These are phyloP conservation scores for Cactoblastis cactorum DNA, from an alignment of 2,888 invertebrate genomes.

Conservation along the genomic window DNA sequence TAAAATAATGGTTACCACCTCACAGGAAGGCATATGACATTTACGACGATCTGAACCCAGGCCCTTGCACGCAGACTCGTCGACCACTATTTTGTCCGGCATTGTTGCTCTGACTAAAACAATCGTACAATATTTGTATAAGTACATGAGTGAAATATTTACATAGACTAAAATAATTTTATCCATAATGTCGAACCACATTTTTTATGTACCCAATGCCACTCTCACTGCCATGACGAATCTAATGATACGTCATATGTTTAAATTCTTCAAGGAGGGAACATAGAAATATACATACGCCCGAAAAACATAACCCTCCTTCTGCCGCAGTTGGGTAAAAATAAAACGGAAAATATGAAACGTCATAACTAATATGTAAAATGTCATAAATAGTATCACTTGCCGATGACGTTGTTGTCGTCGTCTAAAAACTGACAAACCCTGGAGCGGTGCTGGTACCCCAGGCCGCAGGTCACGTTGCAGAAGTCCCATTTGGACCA, in stretches of 20 bases:
- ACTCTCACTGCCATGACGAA: no score
- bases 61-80: constrained; percentile 60
- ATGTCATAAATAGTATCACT: constrained; percentile 17
- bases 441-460: constrained; percentile 52
- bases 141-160: neutral
- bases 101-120: constrained; percentile 46
- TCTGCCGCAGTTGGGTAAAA: no score
- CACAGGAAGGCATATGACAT: constrained; percentile 70
- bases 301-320: no score
- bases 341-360: neutral
- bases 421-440: constrained; percentile 59
- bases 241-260: no score
- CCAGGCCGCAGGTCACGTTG: constrained; percentile 67
- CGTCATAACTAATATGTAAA: neutral
- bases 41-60: constrained; percentile 45
- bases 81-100: constrained; percentile 52
- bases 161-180: neutral
- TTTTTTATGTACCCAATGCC: no score
- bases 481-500: constrained; percentile 71
- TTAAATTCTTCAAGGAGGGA: no score
- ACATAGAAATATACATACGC: no score
- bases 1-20: constrained; percentile 51
- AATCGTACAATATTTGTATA: neutral
- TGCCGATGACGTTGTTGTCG: constrained; percentile 46
- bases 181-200: neutral